These are phyloP conservation scores for Coreius guichenoti DNA, from an alignment of 2,797 vertebrate genomes.

Conservation along the genomic window DNA sequence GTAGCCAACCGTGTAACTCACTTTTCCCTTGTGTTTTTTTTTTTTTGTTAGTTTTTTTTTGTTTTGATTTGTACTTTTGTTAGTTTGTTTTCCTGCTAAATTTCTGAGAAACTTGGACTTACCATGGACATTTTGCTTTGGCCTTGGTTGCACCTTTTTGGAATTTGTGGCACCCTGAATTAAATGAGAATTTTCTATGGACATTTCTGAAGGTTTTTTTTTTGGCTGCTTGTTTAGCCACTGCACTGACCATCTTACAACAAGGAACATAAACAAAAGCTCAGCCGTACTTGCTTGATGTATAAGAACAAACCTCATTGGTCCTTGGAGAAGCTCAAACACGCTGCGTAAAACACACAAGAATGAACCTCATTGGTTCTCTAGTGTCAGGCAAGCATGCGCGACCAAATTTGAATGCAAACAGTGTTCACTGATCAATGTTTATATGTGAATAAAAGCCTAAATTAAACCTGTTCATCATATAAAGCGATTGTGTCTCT, in stretches of 20 bases:
- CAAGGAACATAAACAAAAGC: neutral
- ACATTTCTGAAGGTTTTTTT: no score
- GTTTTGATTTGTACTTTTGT: neutral
- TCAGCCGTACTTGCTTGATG: neutral
- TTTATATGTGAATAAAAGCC: neutral
- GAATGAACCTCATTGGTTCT: neutral
- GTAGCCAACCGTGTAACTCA: neutral
- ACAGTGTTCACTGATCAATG: neutral
- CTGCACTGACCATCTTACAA: no score
- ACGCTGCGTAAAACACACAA: rapidly evolving
- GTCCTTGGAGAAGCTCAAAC: neutral
- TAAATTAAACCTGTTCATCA: neutral
- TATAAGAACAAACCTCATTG: neutral
- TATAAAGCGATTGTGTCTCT: neutral
- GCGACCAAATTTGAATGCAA: neutral
- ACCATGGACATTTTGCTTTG: neutral
- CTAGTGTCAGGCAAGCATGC: neutral
- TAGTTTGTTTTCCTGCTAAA: neutral
- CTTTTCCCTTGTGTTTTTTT: no score
- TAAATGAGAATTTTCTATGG: no score
- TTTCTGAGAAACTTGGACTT: neutral
- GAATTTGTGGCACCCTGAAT: neutral
- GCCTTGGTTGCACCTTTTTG: neutral
- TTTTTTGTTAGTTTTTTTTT: neutral
- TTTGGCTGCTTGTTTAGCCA: no score